Base-by-base conservation (phyloP, 2,888 invertebrate genomes). In the Morpho achilles region DNA sequence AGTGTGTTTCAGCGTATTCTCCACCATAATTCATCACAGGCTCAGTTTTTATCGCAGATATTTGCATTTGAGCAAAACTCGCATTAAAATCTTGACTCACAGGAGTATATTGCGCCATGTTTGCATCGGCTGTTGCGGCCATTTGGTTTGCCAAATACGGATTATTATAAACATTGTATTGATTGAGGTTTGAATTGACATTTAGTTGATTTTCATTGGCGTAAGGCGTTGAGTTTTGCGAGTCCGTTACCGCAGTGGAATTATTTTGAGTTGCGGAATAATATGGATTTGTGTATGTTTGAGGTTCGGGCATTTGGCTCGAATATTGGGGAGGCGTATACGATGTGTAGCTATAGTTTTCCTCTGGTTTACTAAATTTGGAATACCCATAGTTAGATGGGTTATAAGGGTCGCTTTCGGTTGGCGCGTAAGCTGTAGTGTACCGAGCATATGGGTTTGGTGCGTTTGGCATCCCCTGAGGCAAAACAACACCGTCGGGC, bases 61-160 rank as follows among this genome's bases (percentile, higher is more conserved):
- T 71, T 42, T 87, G 83, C 87, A 90, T 83, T 59, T 87, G 82
- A 0, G 82, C 76, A 60, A 90, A 87, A 54, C 76, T 84, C 0
- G 77, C 65, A 56, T 70, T 77, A 62, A 88, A 70, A 23, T 88
- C 87, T 55, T 63, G 64, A 59, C 60, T 66, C 0, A 59, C 56
- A 50, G 77, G 77, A 48, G 73, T 76, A 48, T 57, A 56, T 8
- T 74, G 67, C 5, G 66, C 59, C 0, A 73, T 53, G 49, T 57
- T 63, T 0, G 80, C 63, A 7, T 85, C 84, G 0, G 80, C 78
- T 10, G 75, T 73, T 0, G 78, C 45, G 2, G 68, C 70, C 51
- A 72, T 68, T 49, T 73, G 81, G 39, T 65, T 69, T 0, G 59
- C 65, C 9, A 64, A 61, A 60, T 80, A 78, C 1, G 68, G 69